phyloP scores from a whole-genome alignment of 2,888 invertebrate species.

The Polia nebulosa region DNA sequence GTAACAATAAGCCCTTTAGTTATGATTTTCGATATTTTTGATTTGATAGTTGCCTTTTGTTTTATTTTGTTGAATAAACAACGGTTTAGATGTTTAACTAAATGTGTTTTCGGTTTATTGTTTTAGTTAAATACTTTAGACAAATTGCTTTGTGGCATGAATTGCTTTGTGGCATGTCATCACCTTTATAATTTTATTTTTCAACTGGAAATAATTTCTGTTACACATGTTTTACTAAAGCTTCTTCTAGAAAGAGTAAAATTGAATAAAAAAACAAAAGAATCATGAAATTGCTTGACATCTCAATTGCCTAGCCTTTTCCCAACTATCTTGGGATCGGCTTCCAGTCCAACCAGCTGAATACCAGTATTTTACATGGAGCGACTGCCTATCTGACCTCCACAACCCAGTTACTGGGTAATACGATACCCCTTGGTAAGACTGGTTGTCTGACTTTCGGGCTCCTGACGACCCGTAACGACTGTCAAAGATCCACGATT shows the following conservation, averaged over 20 bases:
- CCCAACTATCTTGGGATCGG: too few species aligned
- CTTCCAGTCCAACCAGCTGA: too few species aligned
- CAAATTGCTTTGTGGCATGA: not conserved
- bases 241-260: not conserved
- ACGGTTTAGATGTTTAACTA: not conserved
- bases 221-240: not conserved
- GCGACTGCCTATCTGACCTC: too few species aligned
- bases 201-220: too few species aligned
- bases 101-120: not conserved
- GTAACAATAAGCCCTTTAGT: constrained; percentile 56
- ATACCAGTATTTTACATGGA: too few species aligned
- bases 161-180: not conserved
- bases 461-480: too few species aligned
- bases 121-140: not conserved
- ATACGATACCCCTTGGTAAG: too few species aligned
- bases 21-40: constrained; percentile 51
- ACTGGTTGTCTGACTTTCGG: too few species aligned
- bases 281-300: not conserved
- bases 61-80: constrained; percentile 19
- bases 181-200: too few species aligned
- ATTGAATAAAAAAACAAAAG: not conserved
- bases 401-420: too few species aligned
- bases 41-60: constrained; percentile 28
- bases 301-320: too few species aligned
- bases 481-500: too few species aligned